Evolutionary conservation across 1,140 invertebrate genomes (phyloP), one percentile per base, ranked within the genome.

Genomic region (Philopotamus ludificatus): DNA sequence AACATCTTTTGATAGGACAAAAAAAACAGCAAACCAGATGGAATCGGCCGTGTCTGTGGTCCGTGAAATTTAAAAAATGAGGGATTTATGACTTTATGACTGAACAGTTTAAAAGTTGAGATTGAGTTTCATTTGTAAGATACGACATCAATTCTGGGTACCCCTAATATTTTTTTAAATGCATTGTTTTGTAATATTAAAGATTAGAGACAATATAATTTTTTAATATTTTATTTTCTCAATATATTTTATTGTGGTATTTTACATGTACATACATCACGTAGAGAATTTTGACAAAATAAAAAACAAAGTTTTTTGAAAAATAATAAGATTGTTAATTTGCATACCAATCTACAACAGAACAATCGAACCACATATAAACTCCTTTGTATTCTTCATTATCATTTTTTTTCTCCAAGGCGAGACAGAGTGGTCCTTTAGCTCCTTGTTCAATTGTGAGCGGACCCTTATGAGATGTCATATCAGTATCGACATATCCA

Each of bases 401-500:
- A 12, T 77, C 76, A 12, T 75, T 69, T 47, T 78, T 73, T 22
- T 50, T 22, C 2, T 18, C 76, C 20, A 81, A 55, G 8, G 80
- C 78, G 3, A 81, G 57, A 60, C 69, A 81, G 3, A 82, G 67
- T 1, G 79, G 74, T 0, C 78, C 77, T 0, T 49, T 55, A 0
- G 79, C 76, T 3, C 88, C 89, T 76, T 88, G 68, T 61, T 89
- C 87, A 55, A 86, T 84, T 4, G 85, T 85, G 8, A 89, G 75
- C 0, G 72, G 74, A 3, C 89, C 89, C 72, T 85, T 87, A 66
- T 89, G 85, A 42, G 82, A 85, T 1, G 83, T 80, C 89, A 92
- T 88, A 68, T 90, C 88, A 1, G 90, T 92, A 69, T 84, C 82
- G 4, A 91, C 89, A 76, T 86, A 90, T 0, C 83, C 85, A 1